These are phyloP conservation scores for Coptotermes formosanus DNA, from an alignment of 1,140 invertebrate species.

Conservation along the genomic window DNA sequence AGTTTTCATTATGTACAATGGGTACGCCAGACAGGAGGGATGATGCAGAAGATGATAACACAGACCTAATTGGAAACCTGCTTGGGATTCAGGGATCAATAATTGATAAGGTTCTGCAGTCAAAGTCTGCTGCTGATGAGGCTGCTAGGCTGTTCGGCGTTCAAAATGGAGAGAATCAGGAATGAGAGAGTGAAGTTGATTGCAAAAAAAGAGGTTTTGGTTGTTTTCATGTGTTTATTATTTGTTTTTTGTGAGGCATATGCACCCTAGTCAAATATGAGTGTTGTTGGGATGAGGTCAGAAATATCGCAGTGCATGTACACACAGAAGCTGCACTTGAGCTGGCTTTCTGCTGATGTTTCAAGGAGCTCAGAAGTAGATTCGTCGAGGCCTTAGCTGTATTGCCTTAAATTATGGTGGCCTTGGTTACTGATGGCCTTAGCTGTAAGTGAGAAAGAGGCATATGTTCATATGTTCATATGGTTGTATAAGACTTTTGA, in stretches of 20 bases:
- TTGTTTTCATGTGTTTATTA: not conserved
- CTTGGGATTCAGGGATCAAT: conserved; percentile 85
- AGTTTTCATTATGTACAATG: conserved; percentile 7
- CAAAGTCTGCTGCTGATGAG: conserved; percentile 75
- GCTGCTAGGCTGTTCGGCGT: conserved; percentile 85
- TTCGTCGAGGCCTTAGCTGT: not conserved
- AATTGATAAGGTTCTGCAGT: conserved; percentile 78
- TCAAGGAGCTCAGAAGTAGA: not conserved
- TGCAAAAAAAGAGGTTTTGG: not conserved
- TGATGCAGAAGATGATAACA: conserved; percentile 20
- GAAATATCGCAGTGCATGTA: not conserved
- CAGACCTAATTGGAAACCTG: conserved; percentile 83
- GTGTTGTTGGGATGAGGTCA: not conserved
- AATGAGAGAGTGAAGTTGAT: not conserved
- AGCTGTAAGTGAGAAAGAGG: not conserved
- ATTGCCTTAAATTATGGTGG: not conserved
- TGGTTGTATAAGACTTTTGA: not conserved
- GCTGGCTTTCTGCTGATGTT: not conserved
- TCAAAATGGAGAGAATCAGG: conserved; percentile 22
- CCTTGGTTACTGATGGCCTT: not conserved
- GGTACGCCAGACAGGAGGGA: not conserved
- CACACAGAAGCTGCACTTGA: not conserved
- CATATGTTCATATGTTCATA: not conserved
- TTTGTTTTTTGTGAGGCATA: not conserved
- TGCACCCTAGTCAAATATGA: conserved; percentile 3